Base-by-base conservation (phyloP, 2,797 vertebrate genomes). In the Arnoldichthys spilopterus region DNA sequence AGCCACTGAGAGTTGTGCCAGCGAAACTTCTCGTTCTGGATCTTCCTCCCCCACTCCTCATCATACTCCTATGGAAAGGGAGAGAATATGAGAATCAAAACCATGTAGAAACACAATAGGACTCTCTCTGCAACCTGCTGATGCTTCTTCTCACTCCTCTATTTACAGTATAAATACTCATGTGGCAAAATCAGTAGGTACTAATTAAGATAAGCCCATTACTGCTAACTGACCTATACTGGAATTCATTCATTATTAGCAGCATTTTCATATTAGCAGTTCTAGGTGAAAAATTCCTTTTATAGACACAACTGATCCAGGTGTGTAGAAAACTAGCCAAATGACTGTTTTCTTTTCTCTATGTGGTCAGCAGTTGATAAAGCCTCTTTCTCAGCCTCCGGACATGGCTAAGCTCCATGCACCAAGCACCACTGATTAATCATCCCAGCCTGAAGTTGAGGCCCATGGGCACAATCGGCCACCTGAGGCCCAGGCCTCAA, bases 1-100 rank as follows among this genome's bases (percentile, higher is more conserved):
- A 98, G 84, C 97, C 97, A 98, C 89, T 97, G 96, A 28, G 95
- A 94, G 85, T 98, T 98, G 89, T 97, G 95, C 95, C 95, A 96
- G 67, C 96, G 92, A 77, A 99, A 98, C 86, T 96, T 98, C 77
- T 96, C 95, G 0, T 89, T 96, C 90, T 97, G 96, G 87, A 98
- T 96, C 91, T 95, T 96, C 87, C 93, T 94, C 13, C 94, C 94
- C 96, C 95, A 98, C 75, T 96, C 94, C 79, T 96, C 94, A 78
- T 98, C 95, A 34, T 96, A 94, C 77, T 98, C 96, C 97, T 98
- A 77, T 13, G 61, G 63, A 61, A 13, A 34, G 2, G 34, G 40
- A 77, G 15, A 56, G 37, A 43, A 58, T 45, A 54, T 67, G 18
- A 37, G 20, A 26, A 56, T 66, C n/a, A 76, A 49, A 47, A 18